These are phyloP conservation scores for Dysidea cf. avara DNA, from an alignment of 37 sponge, comb jelly and placozoan genomes.

Conservation along the genomic window DNA sequence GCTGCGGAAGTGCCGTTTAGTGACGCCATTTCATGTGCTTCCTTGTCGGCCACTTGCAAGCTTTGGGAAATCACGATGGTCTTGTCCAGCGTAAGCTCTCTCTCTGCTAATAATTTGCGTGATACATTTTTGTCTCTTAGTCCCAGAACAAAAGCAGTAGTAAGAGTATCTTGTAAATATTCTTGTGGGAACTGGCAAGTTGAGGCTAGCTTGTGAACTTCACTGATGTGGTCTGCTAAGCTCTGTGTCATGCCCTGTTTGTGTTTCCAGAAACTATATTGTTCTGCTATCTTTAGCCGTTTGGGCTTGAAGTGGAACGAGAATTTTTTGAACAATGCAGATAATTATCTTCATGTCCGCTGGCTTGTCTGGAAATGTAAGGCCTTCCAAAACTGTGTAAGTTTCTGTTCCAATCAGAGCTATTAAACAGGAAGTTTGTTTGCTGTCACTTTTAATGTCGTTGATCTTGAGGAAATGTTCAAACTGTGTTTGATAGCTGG, in stretches of 20 bases:
- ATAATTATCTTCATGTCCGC: not conserved
- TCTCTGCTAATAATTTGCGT: not conserved
- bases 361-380: conserved; percentile 1
- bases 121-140: too few species aligned
- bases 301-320: not conserved
- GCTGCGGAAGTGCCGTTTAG: not conserved
- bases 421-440: not conserved
- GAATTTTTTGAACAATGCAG: not conserved
- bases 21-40: not conserved
- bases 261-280: too few species aligned
- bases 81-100: not conserved
- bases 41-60: not conserved
- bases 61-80: not conserved
- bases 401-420: conserved; percentile 2
- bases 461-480: not conserved
- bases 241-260: too few species aligned
- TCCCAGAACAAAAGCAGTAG: too few species aligned
- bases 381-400: not conserved
- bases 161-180: too few species aligned
- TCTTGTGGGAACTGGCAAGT: too few species aligned
- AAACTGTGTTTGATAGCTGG: not conserved
- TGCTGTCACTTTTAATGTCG: not conserved
- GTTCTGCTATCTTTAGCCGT: not conserved
- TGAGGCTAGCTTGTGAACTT: too few species aligned
- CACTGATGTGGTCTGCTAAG: too few species aligned